phyloP scores from a whole-genome alignment of 2,888 invertebrate genomes.

The Lordiphosa andalusiaca region DNA sequence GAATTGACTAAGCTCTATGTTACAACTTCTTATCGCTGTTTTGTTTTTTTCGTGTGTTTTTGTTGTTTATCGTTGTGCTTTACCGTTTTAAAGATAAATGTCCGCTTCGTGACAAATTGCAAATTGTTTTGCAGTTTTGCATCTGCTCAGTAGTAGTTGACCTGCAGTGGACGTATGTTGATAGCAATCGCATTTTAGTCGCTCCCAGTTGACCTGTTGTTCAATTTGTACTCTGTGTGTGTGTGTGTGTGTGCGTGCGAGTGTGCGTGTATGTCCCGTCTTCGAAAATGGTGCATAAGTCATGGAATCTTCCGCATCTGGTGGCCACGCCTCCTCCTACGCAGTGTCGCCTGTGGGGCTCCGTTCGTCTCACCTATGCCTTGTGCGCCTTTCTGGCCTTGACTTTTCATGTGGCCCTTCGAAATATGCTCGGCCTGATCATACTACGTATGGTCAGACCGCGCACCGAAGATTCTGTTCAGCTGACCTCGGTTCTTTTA shows the following conservation, averaged over 20 bases:
- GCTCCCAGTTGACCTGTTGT: slow-evolving; percentile 5
- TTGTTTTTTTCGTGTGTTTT: slow-evolving; percentile 8
- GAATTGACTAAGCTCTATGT: not conserved
- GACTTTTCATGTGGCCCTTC: slow-evolving; percentile 78
- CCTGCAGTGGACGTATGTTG: slow-evolving; percentile 4
- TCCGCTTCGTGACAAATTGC: slow-evolving; percentile 61
- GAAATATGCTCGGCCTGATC: slow-evolving; percentile 82
- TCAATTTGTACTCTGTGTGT: not conserved
- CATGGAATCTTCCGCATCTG: slow-evolving; percentile 45
- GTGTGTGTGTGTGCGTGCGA: slow-evolving; percentile 4
- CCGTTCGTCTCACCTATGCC: slow-evolving; percentile 78
- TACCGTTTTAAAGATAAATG: slow-evolving; percentile 40
- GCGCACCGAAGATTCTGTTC: slow-evolving; percentile 44
- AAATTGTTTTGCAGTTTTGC: slow-evolving; percentile 25
- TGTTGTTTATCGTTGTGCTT: slow-evolving; percentile 15
- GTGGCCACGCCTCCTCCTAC: not conserved
- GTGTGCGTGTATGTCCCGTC: slow-evolving; percentile 4
- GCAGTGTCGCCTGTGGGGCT: slow-evolving; percentile 65
- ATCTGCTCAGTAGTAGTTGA: slow-evolving; percentile 14
- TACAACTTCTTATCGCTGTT: slow-evolving; percentile 26
- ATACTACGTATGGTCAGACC: slow-evolving; percentile 82
- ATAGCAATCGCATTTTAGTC: slow-evolving; percentile 14
- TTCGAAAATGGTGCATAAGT: slow-evolving; percentile 39
- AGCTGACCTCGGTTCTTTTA: slow-evolving; percentile 3
- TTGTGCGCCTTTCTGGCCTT: slow-evolving; percentile 78